Evolutionary conservation across 2,888 invertebrate genomes (phyloP).

Genomic region (Aporophyla nigra): DNA sequence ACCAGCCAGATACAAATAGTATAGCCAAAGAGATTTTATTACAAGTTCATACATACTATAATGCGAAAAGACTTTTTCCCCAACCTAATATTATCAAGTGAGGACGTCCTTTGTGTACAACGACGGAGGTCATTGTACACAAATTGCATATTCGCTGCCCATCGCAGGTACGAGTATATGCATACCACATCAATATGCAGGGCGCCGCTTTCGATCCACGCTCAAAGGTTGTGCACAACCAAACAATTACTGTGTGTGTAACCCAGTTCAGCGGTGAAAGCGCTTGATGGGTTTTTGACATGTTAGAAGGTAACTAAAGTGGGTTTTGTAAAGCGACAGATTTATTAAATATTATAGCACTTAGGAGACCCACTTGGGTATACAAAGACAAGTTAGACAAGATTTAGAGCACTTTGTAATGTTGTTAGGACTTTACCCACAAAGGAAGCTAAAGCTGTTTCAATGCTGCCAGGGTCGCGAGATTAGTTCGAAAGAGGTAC

Average conservation of each 20-base stretch:
- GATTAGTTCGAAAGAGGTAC: no score
- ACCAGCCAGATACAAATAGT: no score
- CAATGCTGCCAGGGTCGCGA: no score
- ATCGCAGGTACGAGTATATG: slow-evolving; percentile 22
- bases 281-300: slow-evolving; percentile 53
- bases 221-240: slow-evolving; percentile 49
- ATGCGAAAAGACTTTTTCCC: no score
- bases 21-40: no score
- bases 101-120: background rate
- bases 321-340: slow-evolving; percentile 36
- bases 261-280: slow-evolving; percentile 61
- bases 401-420: background rate
- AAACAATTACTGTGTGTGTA: slow-evolving; percentile 65
- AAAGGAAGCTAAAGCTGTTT: background rate
- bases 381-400: background rate
- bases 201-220: slow-evolving; percentile 42
- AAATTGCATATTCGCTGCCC: slow-evolving; percentile 34
- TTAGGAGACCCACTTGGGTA: background rate
- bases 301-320: slow-evolving; percentile 45
- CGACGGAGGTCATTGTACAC: background rate
- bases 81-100: background rate
- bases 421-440: background rate
- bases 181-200: slow-evolving; percentile 58
- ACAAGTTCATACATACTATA: no score
- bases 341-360: slow-evolving; percentile 43